Base-by-base conservation (phyloP, 2,797 vertebrate genomes). In the Aratinga solstitialis region DNA sequence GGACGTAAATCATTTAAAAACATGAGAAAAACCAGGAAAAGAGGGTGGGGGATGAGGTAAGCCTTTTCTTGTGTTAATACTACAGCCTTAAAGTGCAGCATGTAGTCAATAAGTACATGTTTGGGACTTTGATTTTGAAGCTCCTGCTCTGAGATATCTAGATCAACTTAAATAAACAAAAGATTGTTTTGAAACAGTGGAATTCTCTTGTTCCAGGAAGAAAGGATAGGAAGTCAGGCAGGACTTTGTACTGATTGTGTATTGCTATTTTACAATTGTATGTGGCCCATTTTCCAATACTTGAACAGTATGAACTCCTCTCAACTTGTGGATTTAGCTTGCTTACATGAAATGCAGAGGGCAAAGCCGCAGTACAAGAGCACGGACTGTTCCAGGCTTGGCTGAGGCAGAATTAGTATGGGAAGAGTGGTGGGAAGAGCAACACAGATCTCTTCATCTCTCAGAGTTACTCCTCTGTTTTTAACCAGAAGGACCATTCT, bases 401-500 rank as follows among this genome's bases (percentile, higher is more conserved):
- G 34, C 54, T 69, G 14, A 23, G 13, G 19, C 19, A 80, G 36
- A 80, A 73, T 7, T 48, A 21, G 12, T 63, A 42, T 27, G 50
- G 68, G 29, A 50, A 82, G 29, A 51, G 24, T 0, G 0, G n/a
- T 47, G 42, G 45, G 59, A 96, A 74, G 18, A 16, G 6, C 18
- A 47, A 38, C 32, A 47, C 13, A 76, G 26, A 50, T 56, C 9
- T 92, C 40, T 74, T 74, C 38, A 8, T 50, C 66, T 81, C 45
- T 83, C 27, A 54, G 42, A 86, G 16, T 51, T 77, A 65, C 36
- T 58, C 43, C 38, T 86, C 54, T 29, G 47, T 53, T 58, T 93
- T 82, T 83, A 73, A 95, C 43, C 77, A 76, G 77, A 94, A 93
- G 72, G n/a, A 90, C 68, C 17, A 32, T 76, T 79, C 65, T 95